Evolutionary conservation across 2,113 vertebrate genomes (phyloP), one percentile per base, ranked within the genome.

Genomic region (Prionailurus viverrinus): DNA sequence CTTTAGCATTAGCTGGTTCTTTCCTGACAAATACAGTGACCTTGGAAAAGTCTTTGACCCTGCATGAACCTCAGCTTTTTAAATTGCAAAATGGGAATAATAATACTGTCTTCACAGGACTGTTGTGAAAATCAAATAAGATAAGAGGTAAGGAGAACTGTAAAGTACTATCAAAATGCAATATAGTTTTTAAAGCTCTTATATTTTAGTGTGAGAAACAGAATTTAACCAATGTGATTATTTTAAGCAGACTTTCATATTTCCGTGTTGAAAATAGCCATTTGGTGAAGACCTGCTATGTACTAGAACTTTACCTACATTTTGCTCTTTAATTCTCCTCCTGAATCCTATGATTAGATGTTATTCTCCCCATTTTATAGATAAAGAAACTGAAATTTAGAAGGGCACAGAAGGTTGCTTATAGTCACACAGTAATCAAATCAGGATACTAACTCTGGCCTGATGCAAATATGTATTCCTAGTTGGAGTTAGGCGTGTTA

Each of bases 241-340:
- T 84, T 16, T 91, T 69, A 65, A 65, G 18, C 25, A 91, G 58
- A 78, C 61, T 4, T 2, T 29, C 13, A 9, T 78, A 89, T 85
- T 91, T 91, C 65, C 5, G 48, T 85, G 36, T 85, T 78, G 31
- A 68, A 79, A 61, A 79, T 58, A 25, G n/a, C 61, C 25, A 79
- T 95, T 78, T 79, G 31, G 31, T 69, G 31, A 95, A 84, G 36
- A 78, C 80, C 23, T 78, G 15, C 29, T 87, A 21, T 29, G 11
- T 33, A 87, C n/a, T 87, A 79, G 36, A 86, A 91, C 36, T 78
- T 95, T 74, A 92, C 53, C 29, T 92, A 58, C 13, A 41, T 53
- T 82, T 92, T 80, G 29, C 12, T 73, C 23, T 91, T 91, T 61
- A 94, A 33, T 76, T 95, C 36, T 71, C 41, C 27, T 76, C 29